Evolutionary conservation across 53 echinoderm and acorn worm genomes (phyloP).

Genomic region (Stichopus horrens): DNA sequence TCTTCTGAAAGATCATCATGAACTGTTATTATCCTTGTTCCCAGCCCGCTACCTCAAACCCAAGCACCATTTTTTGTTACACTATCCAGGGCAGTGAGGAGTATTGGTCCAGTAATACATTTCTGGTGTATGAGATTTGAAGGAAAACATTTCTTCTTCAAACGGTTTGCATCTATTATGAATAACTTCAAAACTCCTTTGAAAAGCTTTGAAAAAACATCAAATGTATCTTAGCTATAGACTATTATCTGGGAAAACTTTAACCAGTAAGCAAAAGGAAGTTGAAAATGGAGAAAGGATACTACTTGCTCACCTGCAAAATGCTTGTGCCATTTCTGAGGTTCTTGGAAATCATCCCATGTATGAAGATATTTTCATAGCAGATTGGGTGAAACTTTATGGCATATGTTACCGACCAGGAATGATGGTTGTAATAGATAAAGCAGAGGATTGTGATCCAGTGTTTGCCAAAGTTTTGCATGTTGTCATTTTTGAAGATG

Average conservation of each 20-base stretch:
- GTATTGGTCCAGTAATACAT: conserved; percentile 50
- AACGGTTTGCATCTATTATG: conserved; percentile 47
- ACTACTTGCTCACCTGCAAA: conserved; percentile 27
- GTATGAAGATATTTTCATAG: conserved; percentile 60
- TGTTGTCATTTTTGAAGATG: conserved; percentile 28
- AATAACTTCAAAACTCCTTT: conserved; percentile 52
- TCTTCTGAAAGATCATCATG: conserved; percentile 62
- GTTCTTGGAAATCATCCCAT: conserved; percentile 18
- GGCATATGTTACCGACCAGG: conserved; percentile 50
- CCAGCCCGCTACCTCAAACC: conserved; percentile 29
- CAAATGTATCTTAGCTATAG: conserved; percentile 40
- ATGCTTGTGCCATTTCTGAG: conserved; percentile 15
- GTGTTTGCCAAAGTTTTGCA: conserved; percentile 41
- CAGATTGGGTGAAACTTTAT: conserved; percentile 47
- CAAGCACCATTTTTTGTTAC: conserved; percentile 63
- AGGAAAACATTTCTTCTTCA: conserved; percentile 59
- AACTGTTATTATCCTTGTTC: conserved; percentile 41
- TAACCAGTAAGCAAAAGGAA: not conserved
- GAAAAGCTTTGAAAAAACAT: conserved; percentile 47
- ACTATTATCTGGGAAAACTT: not conserved
- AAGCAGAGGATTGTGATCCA: conserved; percentile 46
- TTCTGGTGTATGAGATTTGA: conserved; percentile 69
- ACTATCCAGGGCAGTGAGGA: conserved; percentile 55
- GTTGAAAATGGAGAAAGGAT: conserved; percentile 26
- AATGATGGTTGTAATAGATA: conserved; percentile 42